Base-by-base conservation (phyloP, 2,888 invertebrate genomes). In the Ecliptopera silaceata region DNA sequence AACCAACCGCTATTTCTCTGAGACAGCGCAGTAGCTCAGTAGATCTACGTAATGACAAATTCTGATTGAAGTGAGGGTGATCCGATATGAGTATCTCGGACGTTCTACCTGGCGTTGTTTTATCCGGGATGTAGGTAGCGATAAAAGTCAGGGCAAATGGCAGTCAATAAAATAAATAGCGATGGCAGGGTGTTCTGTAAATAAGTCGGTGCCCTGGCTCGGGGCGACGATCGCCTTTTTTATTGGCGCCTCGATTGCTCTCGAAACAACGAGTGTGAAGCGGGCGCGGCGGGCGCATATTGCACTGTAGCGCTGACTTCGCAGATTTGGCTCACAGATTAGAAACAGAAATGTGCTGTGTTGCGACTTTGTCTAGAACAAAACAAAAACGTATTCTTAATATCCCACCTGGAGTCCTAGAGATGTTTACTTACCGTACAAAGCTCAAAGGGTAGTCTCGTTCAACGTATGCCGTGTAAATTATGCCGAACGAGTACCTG, bases 91-190 rank as follows among this genome's bases (percentile, higher is more conserved):
- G 63, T 63, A 56, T 59, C 66, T 68, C 63, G 69, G 72, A 73
- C 53, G 45, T 49, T 50, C 74, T 85, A 90, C 87, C 88, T 88
- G 88, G 72, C 76, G 77, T 83, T 85, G 83, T 86, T 88, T 88
- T 87, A 84, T 82, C 83, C 82, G 82, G 86, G 80, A 88, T 88
- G 84, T 82, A 84, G 86, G 80, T 79, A 82, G 81, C 86, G 84
- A 91, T 91, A 91, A 89, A 90, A 90, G 88, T 90, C 89, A 86
- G 84, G 79, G 76, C 86, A 90, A 91, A 91, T 87, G 89, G 88
- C 84, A 87, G 90, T 88, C 91, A 89, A 91, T 91, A 91, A 91
- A 91, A 91, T 91, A 91, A 91, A 91, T 91, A 91, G 89, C 87
- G 72, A 81, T 78, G 85, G 87, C 86, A 84, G 88, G 88, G 90